A percentile compares a stretch with the other conserved stretches of the same genome.
phyloP scores from a whole-genome alignment of 2,797 vertebrate species.

The Simalia tracyae region DNA sequence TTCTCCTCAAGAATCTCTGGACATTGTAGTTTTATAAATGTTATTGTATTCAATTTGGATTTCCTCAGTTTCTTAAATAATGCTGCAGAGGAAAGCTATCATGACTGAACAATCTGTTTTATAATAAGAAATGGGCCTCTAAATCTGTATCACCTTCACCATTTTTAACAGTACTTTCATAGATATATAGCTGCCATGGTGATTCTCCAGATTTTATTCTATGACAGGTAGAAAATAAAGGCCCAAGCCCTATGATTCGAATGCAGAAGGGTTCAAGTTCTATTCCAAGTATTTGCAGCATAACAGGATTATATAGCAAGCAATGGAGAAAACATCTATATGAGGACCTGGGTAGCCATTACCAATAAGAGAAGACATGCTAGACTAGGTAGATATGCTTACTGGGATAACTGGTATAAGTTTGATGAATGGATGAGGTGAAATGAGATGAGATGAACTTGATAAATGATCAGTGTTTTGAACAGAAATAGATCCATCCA shows the following conservation, averaged over 20 bases:
- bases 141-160: neutral
- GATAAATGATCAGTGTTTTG: neutral
- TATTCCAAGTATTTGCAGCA: neutral
- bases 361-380: neutral
- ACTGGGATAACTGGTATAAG: neutral
- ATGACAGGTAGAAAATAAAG: neutral
- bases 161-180: neutral
- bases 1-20: neutral
- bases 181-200: neutral
- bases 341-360: neutral
- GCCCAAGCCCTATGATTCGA: neutral
- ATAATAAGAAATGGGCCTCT: neutral
- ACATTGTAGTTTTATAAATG: neutral
- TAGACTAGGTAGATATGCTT: neutral
- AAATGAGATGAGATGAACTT: neutral
- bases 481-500: neutral
- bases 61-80: neutral
- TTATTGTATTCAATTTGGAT: neutral
- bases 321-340: neutral
- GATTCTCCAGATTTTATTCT: neutral
- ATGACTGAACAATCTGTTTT: neutral
- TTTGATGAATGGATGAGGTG: neutral
- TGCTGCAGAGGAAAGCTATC: neutral
- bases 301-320: neutral
- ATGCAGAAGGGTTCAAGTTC: neutral